phyloP scores from a whole-genome alignment of 2,888 invertebrate genomes.

The Diogma glabrata region DNA sequence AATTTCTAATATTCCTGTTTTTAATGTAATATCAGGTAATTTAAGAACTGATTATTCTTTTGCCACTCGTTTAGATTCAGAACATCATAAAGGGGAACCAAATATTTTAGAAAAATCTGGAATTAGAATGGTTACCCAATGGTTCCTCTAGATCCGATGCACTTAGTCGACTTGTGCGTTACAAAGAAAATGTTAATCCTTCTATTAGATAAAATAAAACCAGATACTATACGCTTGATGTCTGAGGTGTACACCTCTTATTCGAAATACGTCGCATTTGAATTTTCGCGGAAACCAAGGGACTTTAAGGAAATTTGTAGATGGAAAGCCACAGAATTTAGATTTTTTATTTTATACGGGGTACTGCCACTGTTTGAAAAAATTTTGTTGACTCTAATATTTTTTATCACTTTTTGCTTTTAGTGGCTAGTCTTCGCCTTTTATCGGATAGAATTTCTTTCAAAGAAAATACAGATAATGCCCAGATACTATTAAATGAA shows the following conservation, averaged over 20 bases:
- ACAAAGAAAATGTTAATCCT: not conserved
- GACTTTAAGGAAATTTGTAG: not conserved
- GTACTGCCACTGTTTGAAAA: not conserved
- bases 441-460: not conserved
- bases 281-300: not conserved
- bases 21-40: not conserved
- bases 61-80: not conserved
- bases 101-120: not conserved
- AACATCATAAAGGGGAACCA: not conserved
- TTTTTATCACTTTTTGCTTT: not conserved
- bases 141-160: too few relatives aligned
- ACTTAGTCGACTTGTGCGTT: not conserved
- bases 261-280: not conserved
- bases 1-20: not conserved
- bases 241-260: not conserved
- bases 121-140: not conserved
- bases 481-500: conserved; percentile 5
- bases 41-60: not conserved
- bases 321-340: conserved; percentile 7
- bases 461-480: not conserved
- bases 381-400: too few relatives aligned
- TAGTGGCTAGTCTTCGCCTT: not conserved
- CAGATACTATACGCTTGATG: not conserved
- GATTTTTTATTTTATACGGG: conserved; percentile 7
- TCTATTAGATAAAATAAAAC: not conserved